phyloP scores from a whole-genome alignment of 2,797 vertebrate species.

The Eulemur mongoz region DNA sequence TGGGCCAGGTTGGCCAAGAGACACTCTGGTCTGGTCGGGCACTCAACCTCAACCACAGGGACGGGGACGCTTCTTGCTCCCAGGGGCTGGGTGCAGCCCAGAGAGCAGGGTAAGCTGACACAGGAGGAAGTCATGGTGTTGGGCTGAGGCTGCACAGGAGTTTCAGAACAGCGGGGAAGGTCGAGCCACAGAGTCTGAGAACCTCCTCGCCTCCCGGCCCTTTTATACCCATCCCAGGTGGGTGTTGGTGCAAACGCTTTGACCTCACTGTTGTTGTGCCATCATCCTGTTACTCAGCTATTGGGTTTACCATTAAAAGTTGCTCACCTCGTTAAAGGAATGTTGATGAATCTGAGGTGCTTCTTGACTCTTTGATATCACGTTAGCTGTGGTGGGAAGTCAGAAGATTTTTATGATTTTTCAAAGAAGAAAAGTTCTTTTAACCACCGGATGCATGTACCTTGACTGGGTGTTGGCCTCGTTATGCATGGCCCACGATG shows the following conservation, averaged over 20 bases:
- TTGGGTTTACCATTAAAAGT: neutral
- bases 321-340: conserved; percentile 37
- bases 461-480: neutral
- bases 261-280: neutral
- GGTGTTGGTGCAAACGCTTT: neutral
- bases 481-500: neutral
- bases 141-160: neutral
- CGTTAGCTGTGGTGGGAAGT: neutral
- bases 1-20: neutral
- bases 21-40: neutral
- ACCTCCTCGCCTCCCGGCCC: neutral
- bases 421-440: conserved; percentile 9
- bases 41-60: neutral
- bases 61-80: neutral
- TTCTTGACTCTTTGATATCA: conserved; percentile 39
- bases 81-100: neutral
- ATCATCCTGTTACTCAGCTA: conserved; percentile 47
- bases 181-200: neutral
- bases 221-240: conserved; percentile 17
- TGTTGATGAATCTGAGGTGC: neutral
- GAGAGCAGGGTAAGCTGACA: neutral
- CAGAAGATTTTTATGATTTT: neutral
- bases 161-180: neutral
- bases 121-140: conserved; percentile 18
- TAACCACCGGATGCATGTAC: neutral